Conservation (phyloP, 2,113 vertebrate species). For the Prunella himalayana region DNA sequence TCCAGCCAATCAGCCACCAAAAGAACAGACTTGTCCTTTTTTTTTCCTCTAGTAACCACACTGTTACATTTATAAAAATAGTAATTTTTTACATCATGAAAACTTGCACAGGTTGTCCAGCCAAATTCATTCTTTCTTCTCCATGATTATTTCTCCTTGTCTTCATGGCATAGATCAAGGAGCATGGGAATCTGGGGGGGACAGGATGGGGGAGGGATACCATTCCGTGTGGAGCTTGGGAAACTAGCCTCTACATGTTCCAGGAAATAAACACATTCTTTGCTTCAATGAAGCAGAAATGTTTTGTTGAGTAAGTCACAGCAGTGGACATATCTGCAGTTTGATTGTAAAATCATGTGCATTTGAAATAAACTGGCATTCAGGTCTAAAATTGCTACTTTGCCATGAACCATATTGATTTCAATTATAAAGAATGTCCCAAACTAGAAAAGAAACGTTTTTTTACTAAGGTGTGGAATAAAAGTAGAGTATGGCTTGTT, state of each 20-base stretch:
- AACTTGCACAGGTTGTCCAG: background rate
- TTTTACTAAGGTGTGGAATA: background rate
- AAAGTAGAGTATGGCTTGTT: background rate
- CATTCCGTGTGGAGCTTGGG: background rate
- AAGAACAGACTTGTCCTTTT: background rate
- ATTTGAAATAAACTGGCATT: background rate
- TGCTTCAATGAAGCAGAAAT: conserved; percentile 49
- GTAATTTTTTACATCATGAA: background rate
- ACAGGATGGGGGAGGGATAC: background rate
- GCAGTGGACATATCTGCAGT: background rate
- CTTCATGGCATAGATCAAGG: background rate
- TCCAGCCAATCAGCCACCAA: background rate
- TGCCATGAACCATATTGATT: background rate
- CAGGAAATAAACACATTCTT: conserved; percentile 39
- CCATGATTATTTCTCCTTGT: background rate
- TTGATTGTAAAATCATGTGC: background rate
- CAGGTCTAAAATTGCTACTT: background rate
- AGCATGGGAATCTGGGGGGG: background rate
- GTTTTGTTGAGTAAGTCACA: background rate
- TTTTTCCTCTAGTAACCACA: background rate
- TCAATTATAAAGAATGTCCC: background rate
- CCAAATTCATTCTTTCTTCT: background rate
- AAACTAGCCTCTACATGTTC: conserved; percentile 5
- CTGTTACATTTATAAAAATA: background rate
- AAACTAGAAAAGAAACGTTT: background rate